phyloP scores from a whole-genome alignment of 2,797 vertebrate species.

The Danio jaintianensis region DNA sequence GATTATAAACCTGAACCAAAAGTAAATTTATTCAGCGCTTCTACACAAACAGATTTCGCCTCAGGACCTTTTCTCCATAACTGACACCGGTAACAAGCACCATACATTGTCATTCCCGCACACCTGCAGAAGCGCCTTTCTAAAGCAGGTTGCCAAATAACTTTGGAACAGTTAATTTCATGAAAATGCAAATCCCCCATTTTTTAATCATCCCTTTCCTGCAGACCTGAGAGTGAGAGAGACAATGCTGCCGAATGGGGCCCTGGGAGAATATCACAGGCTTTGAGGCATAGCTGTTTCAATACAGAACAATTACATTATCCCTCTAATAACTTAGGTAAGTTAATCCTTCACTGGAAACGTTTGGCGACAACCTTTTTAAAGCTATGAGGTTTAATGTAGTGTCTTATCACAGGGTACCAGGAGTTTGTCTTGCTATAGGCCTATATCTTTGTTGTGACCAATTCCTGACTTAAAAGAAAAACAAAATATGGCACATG shows the following conservation, averaged over 20 bases:
- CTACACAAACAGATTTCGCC: conserved; percentile 52
- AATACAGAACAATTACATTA: conserved; percentile 67
- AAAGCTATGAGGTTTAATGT: conserved; percentile 49
- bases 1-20: conserved; percentile 43
- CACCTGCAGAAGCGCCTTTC: conserved; percentile 45
- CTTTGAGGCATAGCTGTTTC: conserved; percentile 56
- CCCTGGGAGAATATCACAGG: conserved; percentile 62
- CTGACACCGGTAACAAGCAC: conserved; percentile 50
- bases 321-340: conserved; percentile 61
- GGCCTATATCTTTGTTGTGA: conserved; percentile 42
- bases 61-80: conserved; percentile 42
- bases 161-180: conserved; percentile 60
- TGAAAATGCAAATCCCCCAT: conserved; percentile 65
- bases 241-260: conserved; percentile 61
- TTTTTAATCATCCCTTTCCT: conserved; percentile 63
- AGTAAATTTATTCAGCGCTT: conserved; percentile 42
- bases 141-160: conserved; percentile 58
- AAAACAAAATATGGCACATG: conserved; percentile 22
- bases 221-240: conserved; percentile 57
- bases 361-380: conserved; percentile 52
- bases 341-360: conserved; percentile 62
- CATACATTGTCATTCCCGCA: conserved; percentile 32
- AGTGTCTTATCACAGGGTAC: conserved; percentile 55
- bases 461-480: conserved; percentile 31
- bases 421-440: conserved; percentile 51